Percentiles rank a stretch among this genome's conserved stretches.
Evolutionary conservation across 2,797 vertebrate genomes (phyloP).

Genomic region (Pterois miles): DNA sequence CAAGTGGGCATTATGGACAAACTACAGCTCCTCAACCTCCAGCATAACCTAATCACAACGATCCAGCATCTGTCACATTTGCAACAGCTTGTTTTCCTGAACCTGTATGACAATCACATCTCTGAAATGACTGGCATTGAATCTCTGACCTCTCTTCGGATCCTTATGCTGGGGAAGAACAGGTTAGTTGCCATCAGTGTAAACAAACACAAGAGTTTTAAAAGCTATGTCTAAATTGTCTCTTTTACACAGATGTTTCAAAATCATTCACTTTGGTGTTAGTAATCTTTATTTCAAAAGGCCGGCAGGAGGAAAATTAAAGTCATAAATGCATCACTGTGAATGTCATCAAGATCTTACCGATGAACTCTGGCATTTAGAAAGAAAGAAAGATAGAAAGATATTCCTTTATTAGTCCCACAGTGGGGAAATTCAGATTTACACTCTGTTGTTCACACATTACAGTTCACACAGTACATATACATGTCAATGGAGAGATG

Average conservation of each 20-base stretch:
- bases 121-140: conserved; percentile 92
- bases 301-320: conserved; percentile 24
- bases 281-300: conserved; percentile 25
- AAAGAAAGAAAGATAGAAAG: too few relatives aligned
- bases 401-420: too few relatives aligned
- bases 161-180: conserved; percentile 94
- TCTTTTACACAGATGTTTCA: background rate
- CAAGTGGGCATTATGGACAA: conserved; percentile 86
- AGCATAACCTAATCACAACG: conserved; percentile 91
- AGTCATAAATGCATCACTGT: conserved; percentile 30
- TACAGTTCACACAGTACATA: too few relatives aligned
- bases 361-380: conserved; percentile 19
- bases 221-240: background rate
- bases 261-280: conserved; percentile 10
- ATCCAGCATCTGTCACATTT: conserved; percentile 91
- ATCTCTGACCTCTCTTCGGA: conserved; percentile 86
- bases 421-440: too few relatives aligned
- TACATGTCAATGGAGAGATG: too few relatives aligned
- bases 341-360: conserved; percentile 37
- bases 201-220: background rate
- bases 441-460: too few relatives aligned
- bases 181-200: conserved; percentile 80
- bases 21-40: conserved; percentile 91
- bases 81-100: conserved; percentile 90
- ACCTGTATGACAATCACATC: conserved; percentile 93